Evolutionary conservation across 2,888 invertebrate species (phyloP).

Genomic region (Polylopha cassiicola): DNA sequence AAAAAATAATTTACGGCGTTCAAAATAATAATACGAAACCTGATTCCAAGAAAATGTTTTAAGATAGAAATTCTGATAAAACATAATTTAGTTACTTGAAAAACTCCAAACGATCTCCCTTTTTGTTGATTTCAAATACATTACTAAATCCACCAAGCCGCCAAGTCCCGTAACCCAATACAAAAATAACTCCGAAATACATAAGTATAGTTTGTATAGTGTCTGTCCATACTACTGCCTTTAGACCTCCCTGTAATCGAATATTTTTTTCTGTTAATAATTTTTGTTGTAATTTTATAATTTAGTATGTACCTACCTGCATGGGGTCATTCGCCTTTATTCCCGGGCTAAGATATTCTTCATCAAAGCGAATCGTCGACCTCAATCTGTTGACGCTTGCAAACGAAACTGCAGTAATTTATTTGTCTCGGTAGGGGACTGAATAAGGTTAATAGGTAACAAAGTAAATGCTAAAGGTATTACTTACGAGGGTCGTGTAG

Average conservation of each 20-base stretch:
- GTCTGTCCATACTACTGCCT: slow-evolving; percentile 90
- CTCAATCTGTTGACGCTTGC: background rate
- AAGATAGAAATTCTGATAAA: no score
- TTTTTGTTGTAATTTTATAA: slow-evolving; percentile 1
- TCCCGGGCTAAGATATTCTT: no score
- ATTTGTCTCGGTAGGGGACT: slow-evolving; percentile 31
- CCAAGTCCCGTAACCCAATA: slow-evolving; percentile 80
- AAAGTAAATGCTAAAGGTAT: slow-evolving; percentile 13
- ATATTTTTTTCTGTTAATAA: slow-evolving; percentile 3
- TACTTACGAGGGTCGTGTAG: slow-evolving; percentile 91
- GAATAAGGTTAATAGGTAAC: slow-evolving; percentile 34
- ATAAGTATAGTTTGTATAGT: slow-evolving; percentile 85
- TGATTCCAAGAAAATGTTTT: no score
- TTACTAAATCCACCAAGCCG: slow-evolving; percentile 80
- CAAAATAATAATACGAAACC: no score
- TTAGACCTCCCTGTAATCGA: slow-evolving; percentile 81
- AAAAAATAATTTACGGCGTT: no score
- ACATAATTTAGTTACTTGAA: slow-evolving; percentile 77
- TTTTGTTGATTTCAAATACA: slow-evolving; percentile 78
- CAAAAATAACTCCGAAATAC: slow-evolving; percentile 82
- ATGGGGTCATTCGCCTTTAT: no score
- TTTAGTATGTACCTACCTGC: no score
- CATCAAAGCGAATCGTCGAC: background rate
- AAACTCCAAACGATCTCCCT: slow-evolving; percentile 82
- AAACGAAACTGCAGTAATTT: slow-evolving; percentile 28